Evolutionary conservation across 92 coral and sea anemone species (phyloP).

Genomic region (Parazoanthus atlanticus): DNA sequence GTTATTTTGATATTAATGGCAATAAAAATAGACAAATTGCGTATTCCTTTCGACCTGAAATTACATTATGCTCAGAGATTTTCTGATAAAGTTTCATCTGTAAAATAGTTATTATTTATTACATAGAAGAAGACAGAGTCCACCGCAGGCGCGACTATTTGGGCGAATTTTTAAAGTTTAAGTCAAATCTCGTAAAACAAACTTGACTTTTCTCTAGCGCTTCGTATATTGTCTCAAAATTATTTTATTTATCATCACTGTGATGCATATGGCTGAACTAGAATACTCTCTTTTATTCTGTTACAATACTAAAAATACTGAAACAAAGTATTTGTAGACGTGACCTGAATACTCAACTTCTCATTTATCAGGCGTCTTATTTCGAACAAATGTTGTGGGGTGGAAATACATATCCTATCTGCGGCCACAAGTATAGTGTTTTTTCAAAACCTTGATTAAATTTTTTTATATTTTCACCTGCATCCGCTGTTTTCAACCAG

Average conservation of each 20-base stretch:
- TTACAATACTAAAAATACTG: too few relatives aligned
- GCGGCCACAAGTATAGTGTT: too few relatives aligned
- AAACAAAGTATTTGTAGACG: background rate
- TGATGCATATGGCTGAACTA: too few relatives aligned
- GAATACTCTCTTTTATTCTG: too few relatives aligned
- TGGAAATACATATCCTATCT: background rate
- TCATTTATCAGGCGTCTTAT: too few relatives aligned
- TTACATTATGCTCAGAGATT: background rate
- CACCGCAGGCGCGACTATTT: too few relatives aligned
- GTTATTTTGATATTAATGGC: background rate
- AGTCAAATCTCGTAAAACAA: background rate
- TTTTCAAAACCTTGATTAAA: too few relatives aligned
- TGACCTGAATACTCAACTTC: background rate
- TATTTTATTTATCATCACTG: background rate
- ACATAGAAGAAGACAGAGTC: too few relatives aligned
- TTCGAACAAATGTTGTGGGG: background rate
- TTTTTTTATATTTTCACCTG: conserved; percentile 4
- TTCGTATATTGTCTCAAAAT: too few relatives aligned
- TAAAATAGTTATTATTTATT: too few relatives aligned
- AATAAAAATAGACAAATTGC: too few relatives aligned
- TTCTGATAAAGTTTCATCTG: background rate
- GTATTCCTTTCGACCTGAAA: background rate
- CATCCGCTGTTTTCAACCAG: conserved; percentile 19
- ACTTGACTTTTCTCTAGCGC: background rate
- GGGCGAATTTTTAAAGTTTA: too few relatives aligned